Evolutionary conservation across 2,888 invertebrate genomes (phyloP).

Genomic region (Macropis europaea): DNA sequence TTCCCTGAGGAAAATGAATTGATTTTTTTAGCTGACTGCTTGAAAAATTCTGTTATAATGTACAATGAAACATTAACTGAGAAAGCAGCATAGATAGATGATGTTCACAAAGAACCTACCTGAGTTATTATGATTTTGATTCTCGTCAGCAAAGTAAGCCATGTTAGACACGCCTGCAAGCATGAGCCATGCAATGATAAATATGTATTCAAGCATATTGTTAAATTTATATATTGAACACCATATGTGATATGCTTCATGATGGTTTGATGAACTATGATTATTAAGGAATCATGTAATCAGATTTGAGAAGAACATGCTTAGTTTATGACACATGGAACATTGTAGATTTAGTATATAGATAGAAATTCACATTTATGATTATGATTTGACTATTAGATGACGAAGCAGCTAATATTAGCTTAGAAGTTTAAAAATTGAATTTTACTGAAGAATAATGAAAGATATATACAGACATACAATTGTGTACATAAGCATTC

Average conservation of each 20-base stretch:
- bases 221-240: slow-evolving; percentile 45
- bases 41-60: background rate
- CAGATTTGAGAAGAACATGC: slow-evolving; percentile 21
- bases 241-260: slow-evolving; percentile 8
- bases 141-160: slow-evolving; percentile 89
- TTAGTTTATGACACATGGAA: slow-evolving; percentile 1
- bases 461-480: slow-evolving; percentile 1
- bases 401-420: slow-evolving; percentile 27
- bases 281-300: background rate
- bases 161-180: slow-evolving; percentile 87
- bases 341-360: slow-evolving; percentile 2
- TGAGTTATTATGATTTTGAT: slow-evolving; percentile 84
- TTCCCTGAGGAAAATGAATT: slow-evolving; percentile 74
- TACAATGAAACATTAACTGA: background rate
- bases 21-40: background rate
- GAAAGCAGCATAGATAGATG: slow-evolving; percentile 33
- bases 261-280: background rate
- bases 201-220: slow-evolving; percentile 66
- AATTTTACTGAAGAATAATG: background rate
- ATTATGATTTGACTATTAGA: slow-evolving; percentile 16
- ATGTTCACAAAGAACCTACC: slow-evolving; percentile 72
- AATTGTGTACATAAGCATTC: background rate
- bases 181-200: slow-evolving; percentile 80
- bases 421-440: background rate
- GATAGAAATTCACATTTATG: slow-evolving; percentile 7